Percentiles rank a stretch among this genome's conserved stretches.
Evolutionary conservation across 2,888 invertebrate species (phyloP).

Genomic region (Heliconius hortense): DNA sequence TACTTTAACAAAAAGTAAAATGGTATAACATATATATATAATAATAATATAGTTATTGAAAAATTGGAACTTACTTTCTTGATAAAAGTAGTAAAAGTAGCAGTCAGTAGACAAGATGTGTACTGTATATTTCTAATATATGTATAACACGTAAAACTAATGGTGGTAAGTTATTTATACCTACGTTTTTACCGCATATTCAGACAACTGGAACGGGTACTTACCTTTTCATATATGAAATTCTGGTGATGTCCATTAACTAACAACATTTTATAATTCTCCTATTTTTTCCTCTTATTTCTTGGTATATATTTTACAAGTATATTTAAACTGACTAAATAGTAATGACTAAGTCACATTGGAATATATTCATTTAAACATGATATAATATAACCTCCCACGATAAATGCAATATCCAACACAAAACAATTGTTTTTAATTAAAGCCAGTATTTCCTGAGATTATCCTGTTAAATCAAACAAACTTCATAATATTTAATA

Average conservation of each 20-base stretch:
- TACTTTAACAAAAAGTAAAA: too few species aligned
- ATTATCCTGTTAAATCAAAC: background rate
- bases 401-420: too few species aligned
- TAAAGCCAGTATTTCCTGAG: background rate
- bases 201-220: background rate
- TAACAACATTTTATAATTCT: background rate
- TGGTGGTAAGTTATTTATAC: background rate
- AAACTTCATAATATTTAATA: background rate
- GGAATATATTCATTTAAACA: too few species aligned
- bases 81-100: background rate
- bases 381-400: too few species aligned
- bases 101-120: background rate
- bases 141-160: background rate
- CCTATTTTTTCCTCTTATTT: background rate
- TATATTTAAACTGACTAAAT: background rate
- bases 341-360: too few species aligned
- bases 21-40: too few species aligned
- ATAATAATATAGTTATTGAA: too few species aligned
- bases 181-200: background rate
- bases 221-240: background rate
- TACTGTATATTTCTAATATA: background rate
- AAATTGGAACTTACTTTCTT: background rate
- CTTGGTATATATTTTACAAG: background rate
- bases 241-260: background rate
- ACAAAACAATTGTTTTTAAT: too few species aligned